phyloP scores from a whole-genome alignment of 2,797 vertebrate genomes.

The Brotula barbata region DNA sequence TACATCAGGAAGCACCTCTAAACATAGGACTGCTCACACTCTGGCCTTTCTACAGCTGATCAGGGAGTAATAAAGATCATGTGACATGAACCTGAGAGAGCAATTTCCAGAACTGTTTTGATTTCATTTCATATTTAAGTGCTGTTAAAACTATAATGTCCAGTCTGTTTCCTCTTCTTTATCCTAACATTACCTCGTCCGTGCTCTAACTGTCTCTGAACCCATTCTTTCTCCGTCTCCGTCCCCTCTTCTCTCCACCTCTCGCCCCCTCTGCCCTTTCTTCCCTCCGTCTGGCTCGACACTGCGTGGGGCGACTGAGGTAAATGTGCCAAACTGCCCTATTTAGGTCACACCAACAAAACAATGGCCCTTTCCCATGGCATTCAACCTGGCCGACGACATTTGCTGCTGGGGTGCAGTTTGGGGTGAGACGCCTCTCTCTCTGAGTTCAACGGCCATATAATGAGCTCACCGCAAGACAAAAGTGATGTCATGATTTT shows the following conservation, averaged over 20 bases:
- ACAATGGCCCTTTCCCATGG: constrained; percentile 43
- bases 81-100: constrained; percentile 9
- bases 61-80: too few species aligned
- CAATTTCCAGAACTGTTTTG: not conserved
- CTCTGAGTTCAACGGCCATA: constrained; percentile 32
- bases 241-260: constrained; percentile 38
- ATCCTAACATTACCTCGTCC: constrained; percentile 26
- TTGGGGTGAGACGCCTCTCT: constrained; percentile 35
- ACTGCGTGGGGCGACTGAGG: constrained; percentile 59
- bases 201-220: constrained; percentile 42
- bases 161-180: not conserved
- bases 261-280: constrained; percentile 42
- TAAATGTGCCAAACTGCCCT: constrained; percentile 69
- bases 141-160: too few species aligned
- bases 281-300: constrained; percentile 32
- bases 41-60: too few species aligned
- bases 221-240: constrained; percentile 3
- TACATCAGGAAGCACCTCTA: constrained; percentile 1
- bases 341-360: constrained; percentile 66
- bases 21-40: too few species aligned
- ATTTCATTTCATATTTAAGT: too few species aligned
- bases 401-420: constrained; percentile 34
- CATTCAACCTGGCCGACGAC: constrained; percentile 47
- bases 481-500: constrained; percentile 19
- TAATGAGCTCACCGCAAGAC: constrained; percentile 7